Percentiles rank a stretch among this genome's conserved stretches.
Conservation (phyloP, 2,797 vertebrate genomes). For the Thunnus albacares region DNA sequence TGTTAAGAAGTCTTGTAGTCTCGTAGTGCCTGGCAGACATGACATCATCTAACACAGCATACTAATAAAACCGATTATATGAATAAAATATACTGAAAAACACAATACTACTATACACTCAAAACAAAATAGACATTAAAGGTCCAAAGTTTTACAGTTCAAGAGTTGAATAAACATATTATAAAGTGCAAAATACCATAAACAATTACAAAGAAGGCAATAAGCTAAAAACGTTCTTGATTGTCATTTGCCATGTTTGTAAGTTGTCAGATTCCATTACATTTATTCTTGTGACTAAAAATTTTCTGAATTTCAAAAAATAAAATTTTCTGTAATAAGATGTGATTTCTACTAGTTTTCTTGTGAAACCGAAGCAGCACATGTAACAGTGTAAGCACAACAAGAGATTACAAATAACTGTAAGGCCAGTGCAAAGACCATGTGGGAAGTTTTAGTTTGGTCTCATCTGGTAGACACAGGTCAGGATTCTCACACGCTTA, state of each 20-base stretch:
- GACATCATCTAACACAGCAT: neutral
- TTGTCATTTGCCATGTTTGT: neutral
- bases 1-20: neutral
- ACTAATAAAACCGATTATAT: neutral
- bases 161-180: neutral
- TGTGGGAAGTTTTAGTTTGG: constrained; percentile 9
- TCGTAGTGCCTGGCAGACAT: neutral
- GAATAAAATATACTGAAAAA: neutral
- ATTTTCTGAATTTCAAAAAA: neutral
- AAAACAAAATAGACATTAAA: neutral
- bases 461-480: constrained; percentile 19
- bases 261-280: neutral
- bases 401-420: neutral
- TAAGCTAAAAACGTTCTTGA: neutral
- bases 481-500: constrained; percentile 25
- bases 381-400: too few relatives aligned
- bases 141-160: neutral
- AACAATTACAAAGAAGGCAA: neutral
- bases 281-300: too few relatives aligned
- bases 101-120: neutral
- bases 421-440: neutral
- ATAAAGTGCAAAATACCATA: neutral
- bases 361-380: neutral
- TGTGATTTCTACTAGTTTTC: neutral
- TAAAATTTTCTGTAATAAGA: neutral